phyloP scores from a whole-genome alignment of 2,888 invertebrate species.

The Kryphioiulus occultus region DNA sequence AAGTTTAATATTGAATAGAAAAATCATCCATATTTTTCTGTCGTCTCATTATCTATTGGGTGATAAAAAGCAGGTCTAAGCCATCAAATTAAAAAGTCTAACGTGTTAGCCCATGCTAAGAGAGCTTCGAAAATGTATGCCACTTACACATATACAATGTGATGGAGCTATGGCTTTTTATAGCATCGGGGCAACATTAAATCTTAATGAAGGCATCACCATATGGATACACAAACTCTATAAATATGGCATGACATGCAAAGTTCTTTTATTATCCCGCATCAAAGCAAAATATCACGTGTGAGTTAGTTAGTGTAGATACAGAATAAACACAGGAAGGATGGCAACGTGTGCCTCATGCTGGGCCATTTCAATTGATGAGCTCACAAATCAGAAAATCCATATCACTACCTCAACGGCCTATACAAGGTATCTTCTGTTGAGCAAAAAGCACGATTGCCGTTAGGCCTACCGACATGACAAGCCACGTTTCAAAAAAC shows the following conservation, averaged over 20 bases:
- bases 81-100: constrained; percentile 18
- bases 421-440: not conserved
- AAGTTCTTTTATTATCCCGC: constrained; percentile 35
- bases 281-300: constrained; percentile 41
- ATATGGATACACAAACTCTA: constrained; percentile 20
- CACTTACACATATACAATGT: not conserved
- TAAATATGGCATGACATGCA: constrained; percentile 44
- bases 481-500: not conserved
- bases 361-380: constrained; percentile 44
- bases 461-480: not conserved
- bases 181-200: constrained; percentile 32
- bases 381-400: constrained; percentile 44
- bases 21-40: constrained; percentile 12
- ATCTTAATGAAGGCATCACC: constrained; percentile 40
- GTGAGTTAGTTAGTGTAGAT: constrained; percentile 36
- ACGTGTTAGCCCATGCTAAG: not conserved
- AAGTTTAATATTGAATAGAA: not conserved
- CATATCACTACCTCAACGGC: constrained; percentile 12
- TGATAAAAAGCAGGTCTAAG: not conserved
- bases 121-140: not conserved
- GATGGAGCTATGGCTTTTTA: constrained; percentile 8
- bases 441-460: not conserved
- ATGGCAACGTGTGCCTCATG: constrained; percentile 27
- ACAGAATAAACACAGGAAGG: constrained; percentile 40
- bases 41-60: constrained; percentile 30